Evolutionary conservation across 2,888 invertebrate genomes (phyloP).

Genomic region (Anthoptus insignis): DNA sequence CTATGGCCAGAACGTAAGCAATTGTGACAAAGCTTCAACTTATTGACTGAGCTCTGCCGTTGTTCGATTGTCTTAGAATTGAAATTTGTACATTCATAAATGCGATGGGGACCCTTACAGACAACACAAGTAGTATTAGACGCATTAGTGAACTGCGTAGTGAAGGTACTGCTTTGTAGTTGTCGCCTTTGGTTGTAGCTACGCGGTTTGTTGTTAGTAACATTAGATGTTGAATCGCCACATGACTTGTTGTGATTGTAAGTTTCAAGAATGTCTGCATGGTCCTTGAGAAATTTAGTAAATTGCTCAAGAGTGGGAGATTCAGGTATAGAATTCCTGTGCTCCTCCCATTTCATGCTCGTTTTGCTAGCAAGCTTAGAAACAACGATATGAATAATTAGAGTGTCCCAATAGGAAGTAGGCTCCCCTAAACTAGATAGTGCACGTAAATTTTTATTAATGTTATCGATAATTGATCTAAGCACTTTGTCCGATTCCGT

Average conservation of each 20-base stretch:
- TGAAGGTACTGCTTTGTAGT: neutral
- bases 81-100: constrained; percentile 5
- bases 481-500: constrained; percentile 6
- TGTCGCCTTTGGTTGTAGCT: neutral
- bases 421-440: constrained; percentile 2
- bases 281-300: constrained; percentile 14
- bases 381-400: constrained; percentile 12
- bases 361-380: constrained; percentile 7
- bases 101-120: constrained; percentile 11
- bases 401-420: constrained; percentile 8
- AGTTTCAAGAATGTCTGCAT: constrained; percentile 17
- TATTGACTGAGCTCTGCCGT: neutral
- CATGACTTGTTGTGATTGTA: constrained; percentile 2
- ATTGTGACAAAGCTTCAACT: constrained; percentile 5
- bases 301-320: constrained; percentile 13
- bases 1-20: constrained; percentile 17
- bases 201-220: neutral
- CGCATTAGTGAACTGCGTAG: neutral
- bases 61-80: constrained; percentile 4
- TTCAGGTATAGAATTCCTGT: neutral
- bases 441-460: constrained; percentile 19
- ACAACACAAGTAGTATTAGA: neutral
- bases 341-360: constrained; percentile 14
- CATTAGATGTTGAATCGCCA: neutral
- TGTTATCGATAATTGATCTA: constrained; percentile 13